Evolutionary conservation across 2,888 invertebrate genomes (phyloP).

Genomic region (Harpalus rubripes): DNA sequence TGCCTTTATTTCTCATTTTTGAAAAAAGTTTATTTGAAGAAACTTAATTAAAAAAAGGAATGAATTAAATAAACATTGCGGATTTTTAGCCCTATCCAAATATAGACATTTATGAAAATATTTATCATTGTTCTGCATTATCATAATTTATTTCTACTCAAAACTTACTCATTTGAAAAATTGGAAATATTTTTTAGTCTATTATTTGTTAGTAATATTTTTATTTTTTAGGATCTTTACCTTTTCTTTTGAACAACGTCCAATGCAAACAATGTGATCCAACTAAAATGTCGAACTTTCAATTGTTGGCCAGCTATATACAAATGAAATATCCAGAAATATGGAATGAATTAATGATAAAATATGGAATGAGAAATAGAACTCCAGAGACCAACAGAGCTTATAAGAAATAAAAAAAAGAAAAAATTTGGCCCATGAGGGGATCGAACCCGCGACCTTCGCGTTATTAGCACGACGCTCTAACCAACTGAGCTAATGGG

Average conservation of each 20-base stretch:
- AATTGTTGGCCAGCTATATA: conserved; percentile 79
- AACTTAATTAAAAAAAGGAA: too few species aligned
- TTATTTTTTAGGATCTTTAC: conserved; percentile 18
- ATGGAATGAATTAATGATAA: conserved; percentile 78
- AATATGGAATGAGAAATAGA: conserved; percentile 73
- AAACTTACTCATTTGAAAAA: too few species aligned
- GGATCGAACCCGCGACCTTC: conserved; percentile 88
- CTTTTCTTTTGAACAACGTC: conserved; percentile 72
- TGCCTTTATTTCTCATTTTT: too few species aligned
- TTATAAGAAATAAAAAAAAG: conserved; percentile 68
- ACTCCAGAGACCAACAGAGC: conserved; percentile 50
- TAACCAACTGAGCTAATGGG: conserved; percentile 88
- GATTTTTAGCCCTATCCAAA: too few species aligned
- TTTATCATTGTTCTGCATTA: too few species aligned
- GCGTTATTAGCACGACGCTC: conserved; percentile 89
- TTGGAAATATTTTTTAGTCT: too few species aligned
- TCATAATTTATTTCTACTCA: too few species aligned
- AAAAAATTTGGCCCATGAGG: conserved; percentile 82
- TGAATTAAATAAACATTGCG: too few species aligned
- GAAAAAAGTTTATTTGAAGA: too few species aligned
- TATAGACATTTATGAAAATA: too few species aligned
- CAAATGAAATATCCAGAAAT: conserved; percentile 79
- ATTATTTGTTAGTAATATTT: not conserved
- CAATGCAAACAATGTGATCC: conserved; percentile 79
- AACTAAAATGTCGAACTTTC: conserved; percentile 78